Evolutionary conservation across 92 coral and sea anemone species (phyloP).

Genomic region (Montipora capitata): DNA sequence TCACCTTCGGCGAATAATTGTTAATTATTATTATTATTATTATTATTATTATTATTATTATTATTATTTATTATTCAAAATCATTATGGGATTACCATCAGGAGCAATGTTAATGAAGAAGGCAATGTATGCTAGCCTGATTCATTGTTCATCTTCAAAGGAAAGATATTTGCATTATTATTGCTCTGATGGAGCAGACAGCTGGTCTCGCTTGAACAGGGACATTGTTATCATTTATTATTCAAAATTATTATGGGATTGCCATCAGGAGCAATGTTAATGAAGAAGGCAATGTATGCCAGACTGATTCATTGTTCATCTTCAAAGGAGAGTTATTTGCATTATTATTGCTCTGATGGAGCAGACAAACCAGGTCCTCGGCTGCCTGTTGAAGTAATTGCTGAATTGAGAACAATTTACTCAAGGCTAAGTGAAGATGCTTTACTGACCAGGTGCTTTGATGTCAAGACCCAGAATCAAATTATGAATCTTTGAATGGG

Average conservation of each 20-base stretch:
- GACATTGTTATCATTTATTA: too few species aligned
- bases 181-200: slow-evolving; percentile 43
- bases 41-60: too few species aligned
- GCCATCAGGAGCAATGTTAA: slow-evolving; percentile 26
- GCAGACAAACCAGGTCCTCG: slow-evolving; percentile 65
- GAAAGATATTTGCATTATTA: slow-evolving; percentile 4
- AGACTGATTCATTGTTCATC: slow-evolving; percentile 29
- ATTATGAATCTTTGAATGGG: slow-evolving; percentile 69
- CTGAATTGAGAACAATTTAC: slow-evolving; percentile 53
- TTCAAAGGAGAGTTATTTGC: background rate
- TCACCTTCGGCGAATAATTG: too few species aligned
- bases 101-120: too few species aligned
- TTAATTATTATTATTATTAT: too few species aligned
- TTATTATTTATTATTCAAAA: slow-evolving; percentile 43
- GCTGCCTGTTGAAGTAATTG: slow-evolving; percentile 60
- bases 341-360: slow-evolving; percentile 37
- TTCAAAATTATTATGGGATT: slow-evolving; percentile 70
- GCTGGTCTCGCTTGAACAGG: too few species aligned
- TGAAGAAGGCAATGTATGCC: too few species aligned
- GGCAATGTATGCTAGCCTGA: background rate
- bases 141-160: slow-evolving; percentile 25
- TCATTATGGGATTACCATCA: slow-evolving; percentile 61
- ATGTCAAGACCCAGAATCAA: slow-evolving; percentile 34
- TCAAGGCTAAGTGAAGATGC: slow-evolving; percentile 66
- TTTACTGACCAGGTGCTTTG: slow-evolving; percentile 60